phyloP scores from a whole-genome alignment of 2,888 invertebrate species.

The Steromphala cineraria region DNA sequence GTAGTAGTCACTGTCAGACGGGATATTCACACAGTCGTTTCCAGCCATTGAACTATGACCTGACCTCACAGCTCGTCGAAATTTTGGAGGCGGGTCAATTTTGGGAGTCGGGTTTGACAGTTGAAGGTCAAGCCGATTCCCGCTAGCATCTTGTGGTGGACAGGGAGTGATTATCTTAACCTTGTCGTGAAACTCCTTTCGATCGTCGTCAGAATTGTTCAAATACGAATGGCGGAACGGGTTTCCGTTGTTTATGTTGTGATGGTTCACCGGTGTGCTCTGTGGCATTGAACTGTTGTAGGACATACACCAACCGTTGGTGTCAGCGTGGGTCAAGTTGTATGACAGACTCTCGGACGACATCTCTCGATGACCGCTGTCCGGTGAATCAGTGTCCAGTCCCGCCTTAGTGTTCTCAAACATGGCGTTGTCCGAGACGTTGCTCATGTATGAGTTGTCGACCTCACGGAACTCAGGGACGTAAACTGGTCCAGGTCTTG shows the following conservation, averaged over 20 bases:
- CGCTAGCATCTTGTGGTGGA: conserved; percentile 45
- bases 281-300: conserved; percentile 41
- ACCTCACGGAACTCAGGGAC: conserved; percentile 53
- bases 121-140: conserved; percentile 50
- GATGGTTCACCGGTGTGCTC: conserved; percentile 33
- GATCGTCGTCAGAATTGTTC: background rate
- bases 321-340: conserved; percentile 47
- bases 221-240: conserved; percentile 37
- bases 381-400: conserved; percentile 72
- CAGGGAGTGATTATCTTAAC: conserved; percentile 47
- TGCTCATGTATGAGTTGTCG: conserved; percentile 42
- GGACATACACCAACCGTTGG: conserved; percentile 52
- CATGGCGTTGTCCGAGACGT: conserved; percentile 42
- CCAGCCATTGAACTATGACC: conserved; percentile 37
- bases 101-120: conserved; percentile 52
- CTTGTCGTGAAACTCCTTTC: conserved; percentile 27
- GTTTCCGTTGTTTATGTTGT: conserved; percentile 20
- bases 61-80: conserved; percentile 50
- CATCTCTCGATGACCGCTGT: conserved; percentile 74
- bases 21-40: conserved; percentile 45
- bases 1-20: conserved; percentile 63
- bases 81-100: conserved; percentile 65
- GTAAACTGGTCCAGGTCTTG: conserved; percentile 66
- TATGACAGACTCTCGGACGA: conserved; percentile 67
- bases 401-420: conserved; percentile 62